Percentiles rank a stretch among this genome's conserved stretches.
phyloP scores from a whole-genome alignment of 2,888 invertebrate species.

The Volucella bombylans region DNA sequence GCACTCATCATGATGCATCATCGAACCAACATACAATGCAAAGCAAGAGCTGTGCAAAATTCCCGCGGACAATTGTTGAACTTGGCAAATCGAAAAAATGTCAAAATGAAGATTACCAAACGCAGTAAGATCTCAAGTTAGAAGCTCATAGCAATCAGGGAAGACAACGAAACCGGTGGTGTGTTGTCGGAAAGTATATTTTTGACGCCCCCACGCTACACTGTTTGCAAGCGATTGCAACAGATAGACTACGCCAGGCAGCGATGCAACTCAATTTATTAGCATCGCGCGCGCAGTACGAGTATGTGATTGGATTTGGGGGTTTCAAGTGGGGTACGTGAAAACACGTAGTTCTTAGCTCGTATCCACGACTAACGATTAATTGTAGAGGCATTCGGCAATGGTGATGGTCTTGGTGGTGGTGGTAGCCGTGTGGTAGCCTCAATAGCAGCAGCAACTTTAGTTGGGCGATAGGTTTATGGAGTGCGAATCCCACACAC shows the following conservation, averaged over 20 bases:
- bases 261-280: slow-evolving; percentile 71
- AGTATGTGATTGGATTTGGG: slow-evolving; percentile 66
- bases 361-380: slow-evolving; percentile 52
- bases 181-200: slow-evolving; percentile 22
- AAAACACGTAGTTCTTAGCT: no score
- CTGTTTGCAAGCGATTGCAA: slow-evolving; percentile 39
- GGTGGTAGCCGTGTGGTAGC: not conserved
- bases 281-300: slow-evolving; percentile 31
- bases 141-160: slow-evolving; percentile 53
- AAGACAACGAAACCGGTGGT: slow-evolving; percentile 1
- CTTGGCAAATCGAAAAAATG: slow-evolving; percentile 42
- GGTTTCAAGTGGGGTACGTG: slow-evolving; percentile 10
- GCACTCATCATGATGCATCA: slow-evolving; percentile 69
- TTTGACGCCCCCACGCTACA: slow-evolving; percentile 64
- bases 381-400: slow-evolving; percentile 48
- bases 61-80: slow-evolving; percentile 33
- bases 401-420: not conserved
- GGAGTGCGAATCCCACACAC: slow-evolving; percentile 71
- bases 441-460: slow-evolving; percentile 9
- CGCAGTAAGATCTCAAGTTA: slow-evolving; percentile 20
- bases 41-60: not conserved
- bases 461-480: slow-evolving; percentile 61
- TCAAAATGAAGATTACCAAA: slow-evolving; percentile 46
- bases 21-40: slow-evolving; percentile 3
- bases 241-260: slow-evolving; percentile 39